Base-by-base conservation (phyloP, 2,113 vertebrate genomes). In the Brachyistius frenatus region DNA sequence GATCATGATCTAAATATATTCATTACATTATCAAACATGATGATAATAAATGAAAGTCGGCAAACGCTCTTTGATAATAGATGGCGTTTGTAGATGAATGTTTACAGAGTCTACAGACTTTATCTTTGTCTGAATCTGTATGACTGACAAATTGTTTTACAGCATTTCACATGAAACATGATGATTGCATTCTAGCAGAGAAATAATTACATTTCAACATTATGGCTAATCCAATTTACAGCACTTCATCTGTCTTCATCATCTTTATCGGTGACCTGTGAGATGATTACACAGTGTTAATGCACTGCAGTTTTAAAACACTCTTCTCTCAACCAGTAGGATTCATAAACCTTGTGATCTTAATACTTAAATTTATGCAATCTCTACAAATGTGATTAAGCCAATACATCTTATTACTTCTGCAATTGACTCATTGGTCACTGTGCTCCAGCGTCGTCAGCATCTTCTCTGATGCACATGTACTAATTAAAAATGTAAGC, bases 211-310 rank as follows among this genome's bases (percentile, higher is more conserved):
- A 85, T 89, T 88, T 23, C 23, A 23, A 86, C 80, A 81, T 86
- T 72, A 60, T n/a, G 55, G 57, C 83, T 88, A 89, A 91, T 90
- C 62, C 75, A 73, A 87, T 90, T 85, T 70, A 87, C 36, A 8
- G 44, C 55, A 76, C 83, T 78, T 80, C 85, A 84, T 90, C 84
- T 69, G 74, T 88, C 84, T 86, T 88, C 81, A 91, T 92, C 81
- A 81, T 88, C 76, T 83, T 86, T 78, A 86, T 76, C 80, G 73
- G 41, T 91, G 85, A 91, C 86, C 91, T 89, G 81, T 85, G 80
- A 81, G 85, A 88, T 65, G 78, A 81, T 77, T 62, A 44, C 78
- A 16, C 76, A 33, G 16, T 79, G 66, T 71, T 73, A 86, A 88
- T 63, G 63, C 81, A 50, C 71, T 52, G 53, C 58, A 7, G 62